Percentiles rank a stretch among this genome's conserved stretches.
phyloP scores from a whole-genome alignment of 2,797 vertebrate species.

The Tarsius wallacei region DNA sequence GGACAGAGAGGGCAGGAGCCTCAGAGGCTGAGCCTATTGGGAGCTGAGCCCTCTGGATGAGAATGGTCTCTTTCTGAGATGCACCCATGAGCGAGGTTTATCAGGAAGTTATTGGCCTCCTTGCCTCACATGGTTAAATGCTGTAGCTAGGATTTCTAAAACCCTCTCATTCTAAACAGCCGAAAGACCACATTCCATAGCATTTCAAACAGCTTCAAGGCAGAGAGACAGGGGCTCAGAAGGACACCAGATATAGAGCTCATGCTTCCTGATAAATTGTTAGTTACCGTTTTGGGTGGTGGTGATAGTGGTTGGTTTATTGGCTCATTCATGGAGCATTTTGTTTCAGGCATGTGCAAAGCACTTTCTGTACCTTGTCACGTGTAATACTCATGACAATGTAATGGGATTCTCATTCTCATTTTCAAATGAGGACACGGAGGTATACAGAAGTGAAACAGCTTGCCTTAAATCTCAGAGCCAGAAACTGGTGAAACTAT shows the following conservation, averaged over 20 bases:
- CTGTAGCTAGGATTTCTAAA: background rate
- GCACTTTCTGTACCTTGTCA: background rate
- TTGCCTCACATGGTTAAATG: background rate
- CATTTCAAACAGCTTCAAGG: background rate
- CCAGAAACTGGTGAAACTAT: background rate
- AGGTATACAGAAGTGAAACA: background rate
- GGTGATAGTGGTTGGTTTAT: rapidly evolving
- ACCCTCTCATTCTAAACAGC: background rate
- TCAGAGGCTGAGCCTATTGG: background rate
- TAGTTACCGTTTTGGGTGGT: background rate
- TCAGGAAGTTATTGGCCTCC: background rate
- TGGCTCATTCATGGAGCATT: background rate
- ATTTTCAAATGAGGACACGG: background rate
- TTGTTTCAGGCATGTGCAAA: background rate
- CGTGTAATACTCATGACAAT: too few species aligned
- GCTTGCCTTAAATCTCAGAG: background rate
- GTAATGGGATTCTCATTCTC: background rate
- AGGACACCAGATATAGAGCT: background rate
- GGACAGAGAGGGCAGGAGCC: background rate
- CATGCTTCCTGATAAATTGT: too few species aligned
- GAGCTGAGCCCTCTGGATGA: background rate
- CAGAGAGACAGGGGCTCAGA: background rate
- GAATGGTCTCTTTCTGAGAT: background rate
- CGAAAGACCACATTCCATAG: background rate
- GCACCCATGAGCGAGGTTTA: too few species aligned